Conservation (phyloP, 2,797 vertebrate genomes). For the Forpus xanthops region DNA sequence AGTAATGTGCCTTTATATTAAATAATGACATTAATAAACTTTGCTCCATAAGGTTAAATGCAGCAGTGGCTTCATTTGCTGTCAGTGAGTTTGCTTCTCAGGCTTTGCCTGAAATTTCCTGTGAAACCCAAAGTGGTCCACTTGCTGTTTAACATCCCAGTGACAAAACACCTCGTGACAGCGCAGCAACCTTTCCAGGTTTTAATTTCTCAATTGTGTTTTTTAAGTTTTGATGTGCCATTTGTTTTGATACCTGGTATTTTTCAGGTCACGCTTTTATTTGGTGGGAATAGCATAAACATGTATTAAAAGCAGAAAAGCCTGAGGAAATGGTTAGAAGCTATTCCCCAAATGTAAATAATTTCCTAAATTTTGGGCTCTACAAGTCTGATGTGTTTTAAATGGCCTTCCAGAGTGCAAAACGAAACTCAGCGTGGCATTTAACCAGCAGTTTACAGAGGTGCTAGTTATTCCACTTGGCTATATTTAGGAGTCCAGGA, state of each 20-base stretch:
- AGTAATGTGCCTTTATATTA: neutral
- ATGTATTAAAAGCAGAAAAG: slow-evolving; percentile 55
- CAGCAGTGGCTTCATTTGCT: neutral
- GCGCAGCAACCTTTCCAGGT: slow-evolving; percentile 9
- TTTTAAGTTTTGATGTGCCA: slow-evolving; percentile 45
- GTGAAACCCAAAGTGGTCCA: neutral
- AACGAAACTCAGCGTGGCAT: slow-evolving; percentile 65
- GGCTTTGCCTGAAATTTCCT: neutral
- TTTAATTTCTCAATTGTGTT: slow-evolving; percentile 13
- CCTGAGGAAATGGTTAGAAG: slow-evolving; percentile 6
- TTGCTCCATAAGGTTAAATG: neutral
- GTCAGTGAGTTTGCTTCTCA: neutral
- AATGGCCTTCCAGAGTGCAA: slow-evolving; percentile 70
- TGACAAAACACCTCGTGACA: neutral
- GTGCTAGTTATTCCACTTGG: slow-evolving; percentile 69
- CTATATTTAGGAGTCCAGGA: slow-evolving; percentile 74
- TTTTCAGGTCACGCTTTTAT: slow-evolving; percentile 56
- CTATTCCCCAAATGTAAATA: slow-evolving; percentile 62
- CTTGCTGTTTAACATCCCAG: neutral
- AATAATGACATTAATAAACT: neutral
- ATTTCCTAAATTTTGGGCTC: slow-evolving; percentile 49
- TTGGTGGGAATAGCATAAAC: slow-evolving; percentile 49
- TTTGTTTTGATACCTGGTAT: slow-evolving; percentile 66
- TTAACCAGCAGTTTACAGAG: slow-evolving; percentile 74
- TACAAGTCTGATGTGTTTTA: slow-evolving; percentile 39